Percentiles rank a stretch among this genome's conserved stretches.
Conservation (phyloP, 1,140 invertebrate genomes). For the Pseudomyrmex flavicornis region DNA sequence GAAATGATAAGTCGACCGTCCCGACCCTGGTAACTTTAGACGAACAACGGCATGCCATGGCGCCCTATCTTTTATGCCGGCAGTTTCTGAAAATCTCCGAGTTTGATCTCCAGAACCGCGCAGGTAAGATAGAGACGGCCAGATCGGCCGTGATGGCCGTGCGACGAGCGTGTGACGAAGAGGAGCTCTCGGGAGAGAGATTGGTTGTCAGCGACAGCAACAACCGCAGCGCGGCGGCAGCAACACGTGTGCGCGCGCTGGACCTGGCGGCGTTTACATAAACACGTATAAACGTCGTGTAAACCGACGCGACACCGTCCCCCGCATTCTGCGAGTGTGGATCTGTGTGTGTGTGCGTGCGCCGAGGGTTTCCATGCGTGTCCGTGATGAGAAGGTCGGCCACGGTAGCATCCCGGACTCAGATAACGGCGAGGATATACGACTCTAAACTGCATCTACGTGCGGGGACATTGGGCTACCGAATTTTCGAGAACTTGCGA, state of each 20-base stretch:
- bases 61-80: conserved; percentile 82
- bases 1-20: conserved; percentile 45
- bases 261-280: conserved; percentile 73
- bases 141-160: conserved; percentile 20
- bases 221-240: conserved; percentile 61
- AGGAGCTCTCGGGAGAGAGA: conserved; percentile 54
- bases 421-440: conserved; percentile 81
- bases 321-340: conserved; percentile 23
- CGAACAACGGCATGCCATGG: conserved; percentile 74
- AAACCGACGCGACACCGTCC: conserved; percentile 63
- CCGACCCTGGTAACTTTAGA: conserved; percentile 81
- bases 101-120: conserved; percentile 76
- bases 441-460: conserved; percentile 80
- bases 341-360: conserved; percentile 9
- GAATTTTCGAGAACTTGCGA: conserved; percentile 81
- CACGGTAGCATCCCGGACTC: conserved; percentile 82
- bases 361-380: background rate
- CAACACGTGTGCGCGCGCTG: conserved; percentile 68
- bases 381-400: conserved; percentile 67
- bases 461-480: conserved; percentile 79
- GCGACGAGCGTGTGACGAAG: conserved; percentile 25
- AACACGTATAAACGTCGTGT: conserved; percentile 80
- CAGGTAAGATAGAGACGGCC: background rate
- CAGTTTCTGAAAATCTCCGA: conserved; percentile 80
- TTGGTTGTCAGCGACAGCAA: conserved; percentile 71